These are phyloP conservation scores for Cotesia vestalis DNA, from an alignment of 1,140 invertebrate species.

Conservation along the genomic window DNA sequence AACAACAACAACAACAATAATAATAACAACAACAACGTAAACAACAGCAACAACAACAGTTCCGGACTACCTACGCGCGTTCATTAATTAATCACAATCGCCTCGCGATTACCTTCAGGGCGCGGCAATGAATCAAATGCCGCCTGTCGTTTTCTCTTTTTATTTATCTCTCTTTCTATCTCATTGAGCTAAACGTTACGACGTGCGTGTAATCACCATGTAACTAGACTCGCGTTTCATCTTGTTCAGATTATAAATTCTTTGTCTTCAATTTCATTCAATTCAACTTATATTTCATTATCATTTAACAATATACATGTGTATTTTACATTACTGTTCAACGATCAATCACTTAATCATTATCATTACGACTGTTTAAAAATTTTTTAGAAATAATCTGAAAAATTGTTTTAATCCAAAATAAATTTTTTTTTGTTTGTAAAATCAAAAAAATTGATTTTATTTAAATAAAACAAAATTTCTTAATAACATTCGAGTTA, in stretches of 20 bases:
- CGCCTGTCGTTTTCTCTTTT: slow-evolving; percentile 6
- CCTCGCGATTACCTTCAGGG: slow-evolving; percentile 34
- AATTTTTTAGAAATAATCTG: too few relatives aligned
- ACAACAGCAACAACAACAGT: slow-evolving; percentile 22
- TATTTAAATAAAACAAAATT: too few relatives aligned
- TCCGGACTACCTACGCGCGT: slow-evolving; percentile 35
- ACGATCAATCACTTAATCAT: too few relatives aligned
- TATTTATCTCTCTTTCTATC: slow-evolving; percentile 14
- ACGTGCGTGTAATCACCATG: slow-evolving; percentile 24
- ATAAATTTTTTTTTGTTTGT: too few relatives aligned
- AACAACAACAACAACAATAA: too few relatives aligned
- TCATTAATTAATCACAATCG: slow-evolving; percentile 40
- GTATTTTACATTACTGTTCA: background rate
- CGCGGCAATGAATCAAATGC: slow-evolving; percentile 38
- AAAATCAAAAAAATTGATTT: too few relatives aligned
- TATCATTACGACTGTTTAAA: too few relatives aligned
- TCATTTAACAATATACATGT: background rate
- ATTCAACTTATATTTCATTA: background rate
- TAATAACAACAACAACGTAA: too few relatives aligned
- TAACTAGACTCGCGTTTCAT: slow-evolving; percentile 24
- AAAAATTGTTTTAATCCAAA: too few relatives aligned
- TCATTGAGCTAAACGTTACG: slow-evolving; percentile 10
- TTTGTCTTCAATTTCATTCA: background rate
- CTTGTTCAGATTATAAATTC: slow-evolving; percentile 6
- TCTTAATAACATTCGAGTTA: too few relatives aligned